Evolutionary conservation across 2,888 invertebrate species (phyloP), one percentile per base, ranked within the genome.

Genomic region (Synanthedon myopaeformis): DNA sequence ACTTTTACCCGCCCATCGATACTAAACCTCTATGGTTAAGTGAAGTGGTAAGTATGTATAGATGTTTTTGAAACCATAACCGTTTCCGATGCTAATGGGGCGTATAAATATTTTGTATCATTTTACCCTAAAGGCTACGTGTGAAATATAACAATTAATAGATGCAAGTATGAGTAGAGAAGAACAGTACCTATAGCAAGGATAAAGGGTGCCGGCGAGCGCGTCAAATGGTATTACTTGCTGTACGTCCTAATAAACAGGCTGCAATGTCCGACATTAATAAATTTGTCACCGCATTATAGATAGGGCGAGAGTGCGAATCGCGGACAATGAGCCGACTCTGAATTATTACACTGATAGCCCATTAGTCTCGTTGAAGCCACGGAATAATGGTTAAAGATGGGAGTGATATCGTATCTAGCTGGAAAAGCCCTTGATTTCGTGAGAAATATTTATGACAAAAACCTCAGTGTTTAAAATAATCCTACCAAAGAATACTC

Each of bases 231-330:
- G 23, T 13, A 5, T n/a, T 45, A 45, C 45, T 23, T 49, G 49
- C 17, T 17, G 23, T 49, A 17, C 45, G 45, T 72, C 78, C 80
- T 77, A 82, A 79, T 79, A 77, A 79, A 73, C 64, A 65, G 73
- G 76, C 72, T 77, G 72, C 74, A 72, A 70, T 75, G 79, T 77
- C 70, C 72, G 74, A 75, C 77, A 79, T 79, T 80, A 84, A 85
- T 86, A 87, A 87, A 87, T 86, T 87, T 86, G 86, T 86, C 86
- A 74, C 73, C 74, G 69, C 69, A 71, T 74, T 78, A 79, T 74
- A 81, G 86, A 84, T 84, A 83, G 80, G 69, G 74, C 78, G 72
- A 74, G 74, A 78, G 80, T 79, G 79, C 74, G 78, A 78, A 74
- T 72, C 74, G 68, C 69, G 78, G 80, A 86, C 86, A 87, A 87